Evolutionary conservation across 2,113 vertebrate species (phyloP).

Genomic region (Paradisaea rubra): DNA sequence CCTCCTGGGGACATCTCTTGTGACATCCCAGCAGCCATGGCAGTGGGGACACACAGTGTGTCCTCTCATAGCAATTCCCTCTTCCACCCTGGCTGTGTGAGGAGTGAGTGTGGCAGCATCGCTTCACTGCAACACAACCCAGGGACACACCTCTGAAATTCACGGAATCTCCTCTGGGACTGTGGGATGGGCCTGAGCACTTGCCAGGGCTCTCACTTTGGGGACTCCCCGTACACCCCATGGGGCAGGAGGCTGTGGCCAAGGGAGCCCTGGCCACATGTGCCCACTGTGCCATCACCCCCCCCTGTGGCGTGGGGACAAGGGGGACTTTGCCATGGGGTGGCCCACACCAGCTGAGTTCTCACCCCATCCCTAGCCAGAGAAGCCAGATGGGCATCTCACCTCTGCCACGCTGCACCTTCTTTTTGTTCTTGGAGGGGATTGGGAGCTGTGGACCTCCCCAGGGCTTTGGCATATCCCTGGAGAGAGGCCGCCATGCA

Average conservation of each 20-base stretch:
- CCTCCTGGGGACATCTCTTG: too few species aligned
- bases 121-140: rapidly evolving
- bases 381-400: background rate
- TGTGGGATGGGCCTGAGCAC: rapidly evolving
- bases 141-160: background rate
- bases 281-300: background rate
- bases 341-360: background rate
- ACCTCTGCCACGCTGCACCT: background rate
- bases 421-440: background rate
- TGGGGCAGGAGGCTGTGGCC: background rate
- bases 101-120: rapidly evolving
- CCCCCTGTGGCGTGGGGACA: rapidly evolving
- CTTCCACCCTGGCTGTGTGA: rapidly evolving
- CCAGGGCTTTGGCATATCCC: background rate
- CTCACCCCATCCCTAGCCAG: background rate
- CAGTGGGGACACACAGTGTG: rapidly evolving
- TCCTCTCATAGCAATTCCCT: background rate
- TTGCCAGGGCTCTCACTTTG: background rate
- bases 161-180: rapidly evolving
- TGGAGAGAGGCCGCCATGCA: background rate
- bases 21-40: background rate
- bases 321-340: background rate
- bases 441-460: background rate
- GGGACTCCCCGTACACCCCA: background rate
- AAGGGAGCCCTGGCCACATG: background rate